These are phyloP conservation scores for Uloborus diversus DNA, from an alignment of 1,140 invertebrate species.

Conservation along the genomic window DNA sequence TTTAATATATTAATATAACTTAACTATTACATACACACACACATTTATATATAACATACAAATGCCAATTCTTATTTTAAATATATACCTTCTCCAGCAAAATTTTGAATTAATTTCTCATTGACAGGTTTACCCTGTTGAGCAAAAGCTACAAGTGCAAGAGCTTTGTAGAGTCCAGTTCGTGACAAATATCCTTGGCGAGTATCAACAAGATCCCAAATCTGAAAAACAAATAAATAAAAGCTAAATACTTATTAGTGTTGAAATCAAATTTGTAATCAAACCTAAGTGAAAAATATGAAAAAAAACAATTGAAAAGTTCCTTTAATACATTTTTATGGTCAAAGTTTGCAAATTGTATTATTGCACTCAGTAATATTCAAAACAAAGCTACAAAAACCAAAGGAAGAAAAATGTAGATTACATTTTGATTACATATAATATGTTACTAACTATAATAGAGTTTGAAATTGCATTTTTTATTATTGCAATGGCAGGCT, in stretches of 20 bases:
- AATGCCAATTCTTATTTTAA: neutral
- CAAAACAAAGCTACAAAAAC: neutral
- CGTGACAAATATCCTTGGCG: conserved; percentile 71
- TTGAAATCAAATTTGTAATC: neutral
- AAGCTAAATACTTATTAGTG: neutral
- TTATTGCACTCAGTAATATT: neutral
- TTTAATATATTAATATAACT: too few species aligned
- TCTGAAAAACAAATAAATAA: conserved; percentile 63
- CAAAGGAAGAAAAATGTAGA: neutral
- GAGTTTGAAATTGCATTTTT: too few species aligned
- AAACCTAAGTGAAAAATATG: too few species aligned
- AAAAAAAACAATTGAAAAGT: too few species aligned
- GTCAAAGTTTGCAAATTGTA: neutral
- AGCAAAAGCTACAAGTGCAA: conserved; percentile 74
- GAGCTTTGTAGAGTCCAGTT: conserved; percentile 73
- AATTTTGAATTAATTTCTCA: conserved; percentile 74
- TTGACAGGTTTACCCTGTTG: conserved; percentile 76
- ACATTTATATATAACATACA: neutral
- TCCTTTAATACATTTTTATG: too few species aligned
- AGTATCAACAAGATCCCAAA: conserved; percentile 75
- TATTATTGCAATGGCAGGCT: too few species aligned
- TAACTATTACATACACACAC: too few species aligned
- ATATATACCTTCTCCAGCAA: conserved; percentile 72
- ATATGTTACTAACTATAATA: too few species aligned
- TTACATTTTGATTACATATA: neutral